These are phyloP conservation scores for Gymnopithys bicolor DNA, from an alignment of 2,797 vertebrate genomes.

Conservation along the genomic window DNA sequence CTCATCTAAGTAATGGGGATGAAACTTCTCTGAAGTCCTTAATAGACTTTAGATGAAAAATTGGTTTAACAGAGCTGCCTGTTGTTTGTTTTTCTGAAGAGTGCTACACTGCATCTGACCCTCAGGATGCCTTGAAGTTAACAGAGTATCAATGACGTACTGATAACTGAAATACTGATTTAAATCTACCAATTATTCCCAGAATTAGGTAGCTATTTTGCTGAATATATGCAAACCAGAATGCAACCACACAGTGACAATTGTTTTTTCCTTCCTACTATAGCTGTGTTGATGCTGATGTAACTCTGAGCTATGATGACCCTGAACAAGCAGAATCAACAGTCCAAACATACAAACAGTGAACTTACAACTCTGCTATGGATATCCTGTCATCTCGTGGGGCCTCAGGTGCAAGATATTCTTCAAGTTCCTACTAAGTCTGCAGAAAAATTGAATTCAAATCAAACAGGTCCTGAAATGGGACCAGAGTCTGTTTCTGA, in stretches of 20 bases:
- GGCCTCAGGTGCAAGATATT: neutral
- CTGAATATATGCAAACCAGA: neutral
- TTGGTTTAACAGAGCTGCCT: neutral
- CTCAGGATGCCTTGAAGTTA: neutral
- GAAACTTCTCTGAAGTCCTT: neutral
- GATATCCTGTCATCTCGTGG: neutral
- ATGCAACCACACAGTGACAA: neutral
- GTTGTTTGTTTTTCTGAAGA: neutral
- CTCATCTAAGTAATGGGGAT: neutral
- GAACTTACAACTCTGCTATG: neutral
- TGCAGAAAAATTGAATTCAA: neutral
- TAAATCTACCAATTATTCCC: neutral
- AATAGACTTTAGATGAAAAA: slow-evolving; percentile 2
- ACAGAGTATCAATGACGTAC: neutral
- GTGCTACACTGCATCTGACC: neutral
- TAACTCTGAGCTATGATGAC: neutral
- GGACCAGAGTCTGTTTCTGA: neutral
- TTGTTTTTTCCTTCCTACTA: neutral
- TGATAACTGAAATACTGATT: neutral
- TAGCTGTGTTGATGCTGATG: neutral
- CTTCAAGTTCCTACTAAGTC: neutral
- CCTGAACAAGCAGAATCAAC: neutral
- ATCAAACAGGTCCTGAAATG: neutral
- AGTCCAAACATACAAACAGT: neutral
- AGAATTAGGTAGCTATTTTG: neutral